Evolutionary conservation across 2,888 invertebrate genomes (phyloP), one percentile per base, ranked within the genome.

Genomic region (Chironomus tentans): DNA sequence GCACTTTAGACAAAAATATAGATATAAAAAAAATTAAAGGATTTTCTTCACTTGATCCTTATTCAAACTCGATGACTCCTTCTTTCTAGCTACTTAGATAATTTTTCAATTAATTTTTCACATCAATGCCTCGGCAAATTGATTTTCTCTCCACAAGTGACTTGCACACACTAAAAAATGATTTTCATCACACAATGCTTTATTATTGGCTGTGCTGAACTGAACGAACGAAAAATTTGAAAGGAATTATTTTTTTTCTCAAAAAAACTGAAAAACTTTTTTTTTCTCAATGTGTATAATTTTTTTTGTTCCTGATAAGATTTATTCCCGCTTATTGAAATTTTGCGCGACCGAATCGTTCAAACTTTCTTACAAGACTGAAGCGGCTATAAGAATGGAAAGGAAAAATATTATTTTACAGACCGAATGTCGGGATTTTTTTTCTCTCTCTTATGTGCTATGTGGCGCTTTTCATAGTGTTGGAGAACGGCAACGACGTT

Each of bases 341-440:
- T 7, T 72, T 61, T 61, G 7, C 38, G 38, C 72, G 62, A 50
- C 72, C 13, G 62, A 61, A 72, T 50, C 38, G 72, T 72, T 62
- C 28, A 61, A 46, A 62, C n/a, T 72, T 61, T 28, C 72, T 72
- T 72, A 62, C 72, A 72, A 72, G 61, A 72, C 72, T 72, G 62
- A 72, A 72, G 56, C 28, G 47, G 65, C 7, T n/a, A n/a, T 65
- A 65, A 65, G 24, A 65, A 24, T 21, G 65, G 21, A 24, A 24
- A 65, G 21, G 21, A 22, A 22, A 65, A 21, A 65, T 21, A 24
- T 15, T 18, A 65, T 21, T 21, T 65, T 65, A 65, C 65, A 65
- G 65, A 65, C 65, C 65, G 65, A 65, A 24, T 65, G 65, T 65
- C 65, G 65, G 65, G 65, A 65, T 65, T 65, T 65, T 65, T 65